Base-by-base conservation (phyloP, 2,797 vertebrate species). In the Gymnopithys bicolor region DNA sequence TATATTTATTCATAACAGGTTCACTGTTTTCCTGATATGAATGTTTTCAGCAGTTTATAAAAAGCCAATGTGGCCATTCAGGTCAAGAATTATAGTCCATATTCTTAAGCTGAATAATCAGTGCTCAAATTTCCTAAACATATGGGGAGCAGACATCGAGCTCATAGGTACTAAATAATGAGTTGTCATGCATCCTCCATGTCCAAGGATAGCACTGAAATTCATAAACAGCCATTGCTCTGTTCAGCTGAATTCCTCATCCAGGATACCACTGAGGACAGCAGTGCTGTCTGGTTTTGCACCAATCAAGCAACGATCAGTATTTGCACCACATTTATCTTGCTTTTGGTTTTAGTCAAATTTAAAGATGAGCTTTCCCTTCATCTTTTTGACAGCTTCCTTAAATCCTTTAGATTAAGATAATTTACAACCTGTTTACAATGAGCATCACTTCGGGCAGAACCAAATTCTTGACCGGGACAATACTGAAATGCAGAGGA, bases 41-140 rank as follows among this genome's bases (percentile, higher is more conserved):
- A 48, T 39, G 10, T 51, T 94, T 91, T 92, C 88, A 94, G 66
- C 30, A 51, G 32, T 84, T 82, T 93, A 45, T 59, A 83, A 86
- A 90, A 94, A 81, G 28, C 62, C 41, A 60, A 5, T 1, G 5
- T 7, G 7, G 45, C 25, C 43, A 55, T 66, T 75, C 5, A 2
- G 55, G 73, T 84, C 52, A 66, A 76, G 51, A 91, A 35, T 43
- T 71, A 70, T 1, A 68, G 21, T 24, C 19, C 11, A 7, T 48
- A 86, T 93, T 88, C 58, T 79, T 76, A 82, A 82, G 28, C 39
- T 76, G 55, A 67, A 86, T 28, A 84, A 87, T 6, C 14, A 37
- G 11, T 30, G 32, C n/a, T 73, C 64, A 75, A 59, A 66, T 19
- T 35, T 69, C 41, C 59, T 45, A 70, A 88, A 82, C 63, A 70